Base-by-base conservation (phyloP, 2,113 vertebrate species). In the Eptesicus fuscus region DNA sequence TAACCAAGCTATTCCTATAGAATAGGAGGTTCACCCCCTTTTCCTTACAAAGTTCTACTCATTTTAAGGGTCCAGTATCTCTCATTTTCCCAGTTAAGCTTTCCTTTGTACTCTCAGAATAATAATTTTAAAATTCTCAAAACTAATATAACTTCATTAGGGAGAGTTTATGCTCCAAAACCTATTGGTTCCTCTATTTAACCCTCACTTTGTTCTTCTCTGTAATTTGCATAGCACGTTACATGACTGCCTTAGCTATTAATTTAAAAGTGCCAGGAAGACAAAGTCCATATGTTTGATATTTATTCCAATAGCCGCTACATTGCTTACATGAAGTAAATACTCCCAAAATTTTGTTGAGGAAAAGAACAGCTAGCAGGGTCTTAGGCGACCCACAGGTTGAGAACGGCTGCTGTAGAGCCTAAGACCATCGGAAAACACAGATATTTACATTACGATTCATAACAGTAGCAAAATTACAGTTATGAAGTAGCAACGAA, bases 1-100 rank as follows among this genome's bases (percentile, higher is more conserved):
- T 93, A 97, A 93, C 35, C 79, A 95, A 78, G 67, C 42, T 73
- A 59, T 78, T 90, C 32, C 77, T 93, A 6, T 85, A 67, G 88
- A 42, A 20, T 63, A 37, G 65, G 65, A 80, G 37, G 53, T 25
- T 88, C 44, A 61, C 49, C 5, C 40, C 20, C 32, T 65, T 65
- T 76, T 73, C 25, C 30, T 90, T n/a, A 71, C 30, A 51, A 91
- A 76, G 12, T 96, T 74, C 23, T 59, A 35, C 44, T 87, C 25
- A 76, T 71, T 47, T 93, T 96, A 37, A 83, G 25, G 35, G 40
- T 83, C 30, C 78, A 70, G 51, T 90, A 82, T 77, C 25, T 87
- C 32, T 91, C 0, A 9, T 77, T 53, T 86, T 85, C 25, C 49
- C 12, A 51, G 30, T 89, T 91, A 80, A 77, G n/a, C 28, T 79